Conservation (phyloP, 2,888 invertebrate species). For the Drosophila putrida region DNA sequence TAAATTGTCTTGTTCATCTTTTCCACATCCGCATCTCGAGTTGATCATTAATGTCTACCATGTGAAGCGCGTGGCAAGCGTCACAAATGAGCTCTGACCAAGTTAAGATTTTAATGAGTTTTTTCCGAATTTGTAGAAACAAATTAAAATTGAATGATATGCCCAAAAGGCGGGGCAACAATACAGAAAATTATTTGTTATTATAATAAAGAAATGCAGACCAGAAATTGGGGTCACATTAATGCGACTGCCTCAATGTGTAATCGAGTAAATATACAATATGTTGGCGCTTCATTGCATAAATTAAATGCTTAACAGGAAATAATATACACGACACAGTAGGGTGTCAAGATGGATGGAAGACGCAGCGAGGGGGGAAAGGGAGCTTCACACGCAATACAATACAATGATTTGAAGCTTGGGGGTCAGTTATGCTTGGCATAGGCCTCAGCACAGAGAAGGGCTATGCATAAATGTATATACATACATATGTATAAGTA, state of each 20-base stretch:
- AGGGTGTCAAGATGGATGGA: not conserved
- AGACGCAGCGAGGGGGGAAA: not conserved
- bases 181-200: not conserved
- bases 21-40: slow-evolving; percentile 44
- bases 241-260: slow-evolving; percentile 37
- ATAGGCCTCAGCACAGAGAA: slow-evolving; percentile 15
- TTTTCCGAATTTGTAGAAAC: slow-evolving; percentile 52
- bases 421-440: slow-evolving; percentile 45
- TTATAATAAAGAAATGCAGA: slow-evolving; percentile 18
- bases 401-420: slow-evolving; percentile 20
- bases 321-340: slow-evolving; percentile 16
- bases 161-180: slow-evolving; percentile 13
- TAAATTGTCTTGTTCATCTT: slow-evolving; percentile 51
- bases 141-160: slow-evolving; percentile 37
- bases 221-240: slow-evolving; percentile 34
- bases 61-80: slow-evolving; percentile 40
- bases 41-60: slow-evolving; percentile 12
- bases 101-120: slow-evolving; percentile 60
- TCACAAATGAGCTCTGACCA: slow-evolving; percentile 41
- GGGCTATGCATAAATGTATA: slow-evolving; percentile 11
- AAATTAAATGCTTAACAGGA: slow-evolving; percentile 31
- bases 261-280: slow-evolving; percentile 19
- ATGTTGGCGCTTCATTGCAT: slow-evolving; percentile 39
- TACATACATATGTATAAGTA: slow-evolving; percentile 15
- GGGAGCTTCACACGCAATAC: slow-evolving; percentile 51